Conservation (phyloP, 2,888 invertebrate species). For the Cryptosula pallasiana region DNA sequence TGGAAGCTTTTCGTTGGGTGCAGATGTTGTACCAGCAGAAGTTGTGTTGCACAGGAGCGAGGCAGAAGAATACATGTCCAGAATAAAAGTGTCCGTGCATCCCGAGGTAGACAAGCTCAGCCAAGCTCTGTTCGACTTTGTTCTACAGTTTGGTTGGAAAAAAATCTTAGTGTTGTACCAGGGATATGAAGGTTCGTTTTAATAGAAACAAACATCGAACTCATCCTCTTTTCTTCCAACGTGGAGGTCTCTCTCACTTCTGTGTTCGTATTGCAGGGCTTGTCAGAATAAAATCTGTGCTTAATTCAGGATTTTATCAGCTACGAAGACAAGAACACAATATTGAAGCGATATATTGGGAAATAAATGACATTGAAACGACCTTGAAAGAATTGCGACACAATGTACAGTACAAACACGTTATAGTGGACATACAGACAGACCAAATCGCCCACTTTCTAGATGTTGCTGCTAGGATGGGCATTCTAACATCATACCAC, state of each 20-base stretch:
- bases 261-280: conserved; percentile 7
- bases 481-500: conserved; percentile 32
- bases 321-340: background rate
- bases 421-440: conserved; percentile 24
- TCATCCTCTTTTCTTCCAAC: too few relatives aligned
- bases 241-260: too few relatives aligned
- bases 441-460: conserved; percentile 18
- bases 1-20: too few relatives aligned
- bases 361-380: conserved; percentile 20
- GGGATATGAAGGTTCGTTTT: conserved; percentile 19
- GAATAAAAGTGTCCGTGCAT: background rate
- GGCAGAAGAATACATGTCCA: background rate
- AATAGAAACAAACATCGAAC: too few relatives aligned
- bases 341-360: background rate
- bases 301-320: background rate
- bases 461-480: conserved; percentile 26
- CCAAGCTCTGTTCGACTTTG: conserved; percentile 20
- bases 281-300: conserved; percentile 9
- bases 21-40: too few relatives aligned
- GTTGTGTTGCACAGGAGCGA: background rate
- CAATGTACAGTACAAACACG: conserved; percentile 19
- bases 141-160: conserved; percentile 4
- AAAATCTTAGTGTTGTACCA: conserved; percentile 12
- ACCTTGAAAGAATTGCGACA: conserved; percentile 21
- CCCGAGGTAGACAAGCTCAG: conserved; percentile 9